Evolutionary conservation across 2,888 invertebrate genomes (phyloP), one percentile per base, ranked within the genome.

Genomic region (Clanis bilineata): DNA sequence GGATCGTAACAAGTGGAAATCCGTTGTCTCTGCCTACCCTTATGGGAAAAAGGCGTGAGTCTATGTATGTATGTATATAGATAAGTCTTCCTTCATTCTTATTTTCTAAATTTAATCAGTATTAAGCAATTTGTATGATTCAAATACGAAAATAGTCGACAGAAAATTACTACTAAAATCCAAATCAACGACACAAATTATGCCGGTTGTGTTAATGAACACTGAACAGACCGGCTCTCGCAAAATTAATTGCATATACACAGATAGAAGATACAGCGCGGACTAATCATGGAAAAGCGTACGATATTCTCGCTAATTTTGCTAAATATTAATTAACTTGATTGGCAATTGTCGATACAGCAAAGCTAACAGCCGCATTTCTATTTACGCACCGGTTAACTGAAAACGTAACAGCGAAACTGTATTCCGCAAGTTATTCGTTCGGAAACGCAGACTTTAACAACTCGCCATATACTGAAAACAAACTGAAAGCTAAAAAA

Each of bases 401-500:
- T 4, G 28, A 18, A 38, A 56, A 56, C n/a, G 36, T 5, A 36
- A 36, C 38, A 21, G 5, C 23, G n/a, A 12, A 12, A 21, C 18
- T 32, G 21, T 18, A 18, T 54, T 21, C 22, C 2, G 12, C 5
- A 5, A 22, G n/a, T 22, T 22, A 23, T 55, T 38, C 38, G n/a
- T 38, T 55, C 38, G 55, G 22, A 55, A 38, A 38, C 38, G 38
- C 38, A 38, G 38, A n/a, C 55, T 38, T 38, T 55, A 32, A 55
- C 55, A 36, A 36, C 39, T 56, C 38, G 45, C 36, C 22, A 21
- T 36, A 22, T 18, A 55, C 21, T 55, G 54, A 28, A 57, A 18
- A 57, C 28, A 57, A 57, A 57, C 56, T 58, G 58, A 38, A 39
- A 39, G 23, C 38, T 7, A 36, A 44, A 43, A 56, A 56, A 59